Percentiles rank a stretch among this genome's conserved stretches.
phyloP scores from a whole-genome alignment of 2,888 invertebrate species.

The Hemistola chrysoprasaria region DNA sequence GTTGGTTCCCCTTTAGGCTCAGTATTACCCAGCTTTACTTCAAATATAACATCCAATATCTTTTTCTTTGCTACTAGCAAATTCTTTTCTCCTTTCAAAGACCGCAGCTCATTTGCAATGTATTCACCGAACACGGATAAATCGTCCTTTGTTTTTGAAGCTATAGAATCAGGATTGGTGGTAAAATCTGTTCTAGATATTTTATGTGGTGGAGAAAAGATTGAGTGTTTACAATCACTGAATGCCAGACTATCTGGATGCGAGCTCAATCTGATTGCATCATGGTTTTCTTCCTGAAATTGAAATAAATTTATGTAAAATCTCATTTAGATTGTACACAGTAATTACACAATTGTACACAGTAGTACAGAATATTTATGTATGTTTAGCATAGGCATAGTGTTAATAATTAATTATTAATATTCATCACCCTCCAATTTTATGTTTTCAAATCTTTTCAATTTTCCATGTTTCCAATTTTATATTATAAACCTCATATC shows the following conservation, averaged over 20 bases:
- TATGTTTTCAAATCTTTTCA: too few relatives aligned
- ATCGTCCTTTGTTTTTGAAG: slow-evolving; percentile 67
- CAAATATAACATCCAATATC: slow-evolving; percentile 83
- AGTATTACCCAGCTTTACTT: slow-evolving; percentile 82
- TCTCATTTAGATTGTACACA: too few relatives aligned
- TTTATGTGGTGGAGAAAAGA: slow-evolving; percentile 55
- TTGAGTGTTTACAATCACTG: slow-evolving; percentile 50
- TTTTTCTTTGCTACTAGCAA: slow-evolving; percentile 82
- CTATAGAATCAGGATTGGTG: slow-evolving; percentile 49
- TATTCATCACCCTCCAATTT: too few relatives aligned
- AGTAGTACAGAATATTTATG: too few relatives aligned
- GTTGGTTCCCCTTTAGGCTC: slow-evolving; percentile 53
- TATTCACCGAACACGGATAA: slow-evolving; percentile 83
- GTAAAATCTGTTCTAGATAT: slow-evolving; percentile 47
- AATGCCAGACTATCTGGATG: slow-evolving; percentile 45
- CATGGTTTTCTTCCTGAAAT: slow-evolving; percentile 59
- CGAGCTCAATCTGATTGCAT: slow-evolving; percentile 39
- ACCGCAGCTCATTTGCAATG: slow-evolving; percentile 82
- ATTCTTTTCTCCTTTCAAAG: slow-evolving; percentile 79
- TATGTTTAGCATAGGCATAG: too few relatives aligned
- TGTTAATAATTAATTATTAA: too few relatives aligned
- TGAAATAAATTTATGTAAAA: neutral
- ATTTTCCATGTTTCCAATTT: too few relatives aligned
- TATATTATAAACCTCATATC: too few relatives aligned
- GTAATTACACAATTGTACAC: too few relatives aligned